Conservation (phyloP, 2,888 invertebrate genomes). For the Apodemia mormo region DNA sequence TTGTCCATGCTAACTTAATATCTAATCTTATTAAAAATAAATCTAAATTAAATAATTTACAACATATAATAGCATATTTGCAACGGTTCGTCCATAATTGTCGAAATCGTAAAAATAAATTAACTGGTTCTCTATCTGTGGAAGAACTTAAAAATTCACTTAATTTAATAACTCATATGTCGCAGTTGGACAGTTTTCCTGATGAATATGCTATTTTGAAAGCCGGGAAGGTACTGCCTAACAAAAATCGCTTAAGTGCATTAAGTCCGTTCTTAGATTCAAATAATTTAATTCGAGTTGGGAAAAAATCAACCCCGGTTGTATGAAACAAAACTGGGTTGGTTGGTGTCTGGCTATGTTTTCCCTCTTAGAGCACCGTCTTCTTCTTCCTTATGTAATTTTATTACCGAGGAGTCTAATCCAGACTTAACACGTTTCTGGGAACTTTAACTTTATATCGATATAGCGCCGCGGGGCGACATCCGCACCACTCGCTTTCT, state of each 20-base stretch:
- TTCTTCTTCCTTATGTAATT: neutral
- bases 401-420: neutral
- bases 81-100: neutral
- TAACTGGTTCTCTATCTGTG: neutral
- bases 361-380: neutral
- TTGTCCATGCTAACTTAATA: neutral
- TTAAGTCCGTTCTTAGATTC: conserved; percentile 17
- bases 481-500: too few relatives aligned
- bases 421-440: neutral
- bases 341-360: neutral
- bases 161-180: neutral
- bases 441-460: too few relatives aligned
- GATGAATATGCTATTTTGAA: neutral
- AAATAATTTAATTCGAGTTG: conserved; percentile 18
- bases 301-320: conserved; percentile 6
- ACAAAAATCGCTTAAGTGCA: neutral
- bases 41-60: neutral
- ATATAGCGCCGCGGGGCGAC: too few relatives aligned
- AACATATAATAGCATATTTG: neutral
- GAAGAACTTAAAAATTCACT: neutral
- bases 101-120: neutral
- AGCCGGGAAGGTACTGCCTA: neutral
- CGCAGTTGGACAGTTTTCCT: neutral
- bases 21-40: neutral
- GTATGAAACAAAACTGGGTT: conserved; percentile 2